phyloP scores from a whole-genome alignment of 2,113 vertebrate genomes.

The Kryptolebias marmoratus region DNA sequence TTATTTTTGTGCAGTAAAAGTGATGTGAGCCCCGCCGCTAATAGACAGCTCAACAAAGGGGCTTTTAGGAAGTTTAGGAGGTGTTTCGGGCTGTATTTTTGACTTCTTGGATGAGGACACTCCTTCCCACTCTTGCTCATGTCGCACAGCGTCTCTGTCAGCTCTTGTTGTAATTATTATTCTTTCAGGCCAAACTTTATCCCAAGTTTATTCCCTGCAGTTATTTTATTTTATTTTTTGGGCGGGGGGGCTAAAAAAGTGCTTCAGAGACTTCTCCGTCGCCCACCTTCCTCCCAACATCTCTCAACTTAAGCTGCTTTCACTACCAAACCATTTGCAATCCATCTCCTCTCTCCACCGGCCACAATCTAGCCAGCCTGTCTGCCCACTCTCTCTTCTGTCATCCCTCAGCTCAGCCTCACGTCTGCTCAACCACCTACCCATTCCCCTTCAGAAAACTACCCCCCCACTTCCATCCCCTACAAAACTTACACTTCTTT shows the following conservation, averaged over 20 bases:
- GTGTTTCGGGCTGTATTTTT: neutral
- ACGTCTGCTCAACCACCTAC: slow-evolving; percentile 1
- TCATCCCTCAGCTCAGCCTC: slow-evolving; percentile 6
- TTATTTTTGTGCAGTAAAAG: slow-evolving; percentile 20
- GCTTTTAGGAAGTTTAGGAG: neutral
- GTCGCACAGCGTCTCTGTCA: neutral
- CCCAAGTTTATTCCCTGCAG: neutral
- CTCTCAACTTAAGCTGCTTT: slow-evolving; percentile 7
- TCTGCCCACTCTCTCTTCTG: slow-evolving; percentile 1
- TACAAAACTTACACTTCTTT: neutral
- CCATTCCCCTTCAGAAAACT: neutral
- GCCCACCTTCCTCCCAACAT: neutral
- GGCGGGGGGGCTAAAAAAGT: neutral
- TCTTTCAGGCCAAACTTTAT: slow-evolving; percentile 4
- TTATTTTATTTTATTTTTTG: neutral
- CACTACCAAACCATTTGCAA: neutral
- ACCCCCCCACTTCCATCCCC: neutral
- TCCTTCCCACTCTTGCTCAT: neutral
- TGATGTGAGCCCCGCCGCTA: slow-evolving; percentile 19
- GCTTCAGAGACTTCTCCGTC: slow-evolving; percentile 7
- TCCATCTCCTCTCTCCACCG: slow-evolving; percentile 9
- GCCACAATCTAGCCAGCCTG: slow-evolving; percentile 2
- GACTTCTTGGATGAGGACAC: neutral
- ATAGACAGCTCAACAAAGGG: neutral
- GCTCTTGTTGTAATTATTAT: neutral